These are phyloP conservation scores for Colletes gigas DNA, from an alignment of 1,140 invertebrate species.

Conservation along the genomic window DNA sequence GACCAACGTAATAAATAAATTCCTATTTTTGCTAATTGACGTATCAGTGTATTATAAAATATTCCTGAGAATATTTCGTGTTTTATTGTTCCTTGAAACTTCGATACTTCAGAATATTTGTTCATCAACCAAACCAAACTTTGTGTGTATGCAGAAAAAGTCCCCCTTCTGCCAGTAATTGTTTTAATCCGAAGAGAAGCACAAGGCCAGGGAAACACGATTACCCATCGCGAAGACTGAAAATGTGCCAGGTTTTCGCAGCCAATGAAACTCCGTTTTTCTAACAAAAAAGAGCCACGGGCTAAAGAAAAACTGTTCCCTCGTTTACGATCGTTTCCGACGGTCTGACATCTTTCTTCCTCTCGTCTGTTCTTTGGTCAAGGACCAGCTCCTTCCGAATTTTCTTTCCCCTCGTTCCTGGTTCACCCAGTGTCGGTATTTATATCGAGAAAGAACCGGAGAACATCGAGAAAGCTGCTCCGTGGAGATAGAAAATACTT, in stretches of 20 bases:
- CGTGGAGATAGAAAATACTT: conserved; percentile 62
- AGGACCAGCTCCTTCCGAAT: conserved; percentile 33
- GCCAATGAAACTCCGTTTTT: conserved; percentile 64
- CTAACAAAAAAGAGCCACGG: conserved; percentile 39
- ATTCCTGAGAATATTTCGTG: too few relatives aligned
- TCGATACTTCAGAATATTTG: too few relatives aligned
- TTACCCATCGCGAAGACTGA: conserved; percentile 52
- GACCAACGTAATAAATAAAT: too few relatives aligned
- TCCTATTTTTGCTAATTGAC: too few relatives aligned
- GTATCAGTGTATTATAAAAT: too few relatives aligned
- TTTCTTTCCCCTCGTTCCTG: conserved; percentile 6
- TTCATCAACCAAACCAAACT: background rate
- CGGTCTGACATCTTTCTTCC: conserved; percentile 52
- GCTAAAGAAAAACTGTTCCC: conserved; percentile 38
- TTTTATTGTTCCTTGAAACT: too few relatives aligned
- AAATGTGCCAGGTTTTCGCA: conserved; percentile 35
- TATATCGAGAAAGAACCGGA: conserved; percentile 65
- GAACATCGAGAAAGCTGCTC: conserved; percentile 61
- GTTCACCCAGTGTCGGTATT: conserved; percentile 66
- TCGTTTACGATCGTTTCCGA: conserved; percentile 29
- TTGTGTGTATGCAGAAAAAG: too few relatives aligned
- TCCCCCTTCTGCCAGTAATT: background rate
- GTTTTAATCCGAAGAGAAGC: background rate
- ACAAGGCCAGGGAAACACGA: conserved; percentile 55
- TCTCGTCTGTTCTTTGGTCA: conserved; percentile 43